Evolutionary conservation across 2,113 vertebrate species (phyloP), one percentile per base, ranked within the genome.

Genomic region (Apistogramma diplotaenia): DNA sequence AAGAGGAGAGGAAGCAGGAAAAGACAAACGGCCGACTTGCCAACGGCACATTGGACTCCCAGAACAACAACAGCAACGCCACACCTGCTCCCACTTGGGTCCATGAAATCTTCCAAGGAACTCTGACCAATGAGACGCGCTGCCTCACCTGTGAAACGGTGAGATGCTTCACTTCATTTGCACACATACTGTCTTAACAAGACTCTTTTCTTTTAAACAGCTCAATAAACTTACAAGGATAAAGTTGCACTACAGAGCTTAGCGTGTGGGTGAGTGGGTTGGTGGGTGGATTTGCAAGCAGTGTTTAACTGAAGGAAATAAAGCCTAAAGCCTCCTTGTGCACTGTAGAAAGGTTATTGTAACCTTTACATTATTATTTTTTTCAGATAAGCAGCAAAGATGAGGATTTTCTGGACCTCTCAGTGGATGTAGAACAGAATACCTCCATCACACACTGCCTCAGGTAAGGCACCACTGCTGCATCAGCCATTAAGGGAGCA

Each of bases 41-140:
- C 70, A 98, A 98, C 87, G 97, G 97, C 89, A 96, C 97, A 43
- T 85, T 96, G 23, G 97, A 97, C 46, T 95, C 94, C 13, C 97
- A 99, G 91, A 97, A 97, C 92, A 98, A 97, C 75, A 96, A 95
- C 85, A 94, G 94, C 86, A 93, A 94, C 13, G 91, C 93, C 72
- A 91, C 96, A 10, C 93, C 94, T 1, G 97, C 98, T 82, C 95
- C 96, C 88, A 99, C 98, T 87, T 99, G 98, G 98, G 98, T 99
- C 88, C 98, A 99, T 46, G 98, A 99, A 94, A 99, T 99, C 95
- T 99, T 99, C 96, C 98, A 99, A 96, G 98, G 98, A 94, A 99
- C 98, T 61, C 95, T 99, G 94, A 99, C 98, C 93, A 99, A 99
- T 55, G 98, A 99, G 95, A 99, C 98, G 0, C 97, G 98, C 93